These are phyloP conservation scores for Hirudinaria manillensis DNA, from an alignment of 2,888 invertebrate species.

Conservation along the genomic window DNA sequence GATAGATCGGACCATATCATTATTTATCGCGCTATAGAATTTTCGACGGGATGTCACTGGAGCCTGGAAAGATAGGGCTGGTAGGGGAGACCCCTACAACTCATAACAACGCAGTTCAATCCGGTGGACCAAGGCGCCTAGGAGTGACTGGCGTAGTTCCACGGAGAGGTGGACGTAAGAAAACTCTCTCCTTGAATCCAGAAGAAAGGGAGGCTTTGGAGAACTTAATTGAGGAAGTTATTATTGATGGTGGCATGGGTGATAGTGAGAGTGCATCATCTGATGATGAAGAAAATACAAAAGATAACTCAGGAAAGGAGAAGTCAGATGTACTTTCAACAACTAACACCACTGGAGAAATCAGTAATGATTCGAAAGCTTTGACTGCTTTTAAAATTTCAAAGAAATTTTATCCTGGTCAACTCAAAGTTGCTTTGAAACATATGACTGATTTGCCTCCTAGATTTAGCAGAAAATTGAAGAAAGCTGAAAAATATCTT, in stretches of 20 bases:
- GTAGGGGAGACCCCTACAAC: neutral
- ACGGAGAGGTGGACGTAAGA: conserved; percentile 31
- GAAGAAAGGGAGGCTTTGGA: conserved; percentile 34
- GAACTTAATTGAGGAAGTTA: conserved; percentile 32
- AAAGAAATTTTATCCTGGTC: conserved; percentile 33
- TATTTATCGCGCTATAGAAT: too few species aligned
- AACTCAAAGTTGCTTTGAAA: conserved; percentile 34
- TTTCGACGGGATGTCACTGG: neutral
- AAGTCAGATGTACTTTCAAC: neutral
- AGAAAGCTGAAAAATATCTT: conserved; percentile 33
- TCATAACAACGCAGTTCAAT: neutral
- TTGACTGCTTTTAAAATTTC: conserved; percentile 23
- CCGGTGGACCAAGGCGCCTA: neutral
- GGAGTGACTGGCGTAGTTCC: neutral
- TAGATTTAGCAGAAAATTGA: conserved; percentile 32
- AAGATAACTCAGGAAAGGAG: neutral
- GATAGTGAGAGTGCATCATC: conserved; percentile 31
- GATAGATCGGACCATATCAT: too few species aligned
- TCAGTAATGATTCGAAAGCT: conserved; percentile 6
- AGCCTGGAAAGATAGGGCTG: neutral
- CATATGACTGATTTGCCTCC: conserved; percentile 35
- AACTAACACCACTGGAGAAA: neutral
- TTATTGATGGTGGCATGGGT: conserved; percentile 32
- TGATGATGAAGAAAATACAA: conserved; percentile 27
- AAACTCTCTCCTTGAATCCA: conserved; percentile 32